Base-by-base conservation (phyloP, 1,140 invertebrate genomes). In the Nasonia giraulti region DNA sequence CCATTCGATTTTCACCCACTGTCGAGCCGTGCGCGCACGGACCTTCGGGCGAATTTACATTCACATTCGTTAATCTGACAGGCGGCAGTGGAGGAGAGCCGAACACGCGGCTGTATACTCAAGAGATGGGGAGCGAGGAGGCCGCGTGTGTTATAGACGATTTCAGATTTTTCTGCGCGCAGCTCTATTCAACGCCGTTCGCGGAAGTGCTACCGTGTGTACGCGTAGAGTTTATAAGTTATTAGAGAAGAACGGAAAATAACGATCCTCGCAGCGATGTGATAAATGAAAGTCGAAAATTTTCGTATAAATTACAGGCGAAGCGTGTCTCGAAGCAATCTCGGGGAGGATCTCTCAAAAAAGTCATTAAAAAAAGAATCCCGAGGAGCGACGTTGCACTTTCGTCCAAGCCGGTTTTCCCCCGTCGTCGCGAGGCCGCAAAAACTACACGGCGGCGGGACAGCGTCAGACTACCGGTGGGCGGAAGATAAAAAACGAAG, bases 41-140 rank as follows among this genome's bases (percentile, higher is more conserved):
- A 86, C 87, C 86, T 86, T 87, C 85, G 80, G 82, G 33, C 83
- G 84, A 82, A 86, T 88, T 87, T 82, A 85, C 80, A 85, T 88
- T 87, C 84, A 84, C 85, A 86, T 87, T 89, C 85, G 85, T 88
- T 89, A 87, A 88, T 87, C 87, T 82, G 87, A 87, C 84, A 79
- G 77, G 40, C 84, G 80, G 79, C 83, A 73, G 84, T 86, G 37
- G 68, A 44, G 74, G 2, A 44, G 74, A 7, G 66, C 27, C 27
- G 27, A 68, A 68, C 20, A 8, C 50, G 76, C 11, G 50, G 10
- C 23, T 50, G 8, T 20, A 27, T 40, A 44, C 20, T 14, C 27
- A 14, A n/a, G 11, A 23, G 33, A 75, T 14, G 33, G 40, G 40
- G 40, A 7, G 40, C 1, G 47, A 14, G 47, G 47, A 12, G 47